Conservation (phyloP, 2,797 vertebrate genomes). For the Sebastes trivittatus region DNA sequence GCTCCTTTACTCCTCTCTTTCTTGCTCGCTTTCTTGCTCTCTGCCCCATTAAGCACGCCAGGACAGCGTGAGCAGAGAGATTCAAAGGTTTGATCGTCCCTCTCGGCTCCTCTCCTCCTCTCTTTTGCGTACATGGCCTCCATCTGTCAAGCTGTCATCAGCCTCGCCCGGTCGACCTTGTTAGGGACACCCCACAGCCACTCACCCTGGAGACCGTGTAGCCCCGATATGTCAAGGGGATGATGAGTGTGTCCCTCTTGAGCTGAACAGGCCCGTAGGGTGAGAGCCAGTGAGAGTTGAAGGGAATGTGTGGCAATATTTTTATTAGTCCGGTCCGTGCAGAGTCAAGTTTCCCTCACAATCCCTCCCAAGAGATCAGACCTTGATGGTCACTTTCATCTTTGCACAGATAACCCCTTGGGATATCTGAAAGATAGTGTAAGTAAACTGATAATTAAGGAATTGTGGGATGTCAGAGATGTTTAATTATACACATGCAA, state of each 20-base stretch:
- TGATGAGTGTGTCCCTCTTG: constrained; percentile 69
- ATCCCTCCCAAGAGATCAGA: constrained; percentile 14
- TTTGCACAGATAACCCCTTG: background rate
- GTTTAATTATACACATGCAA: background rate
- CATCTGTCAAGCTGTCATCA: constrained; percentile 79
- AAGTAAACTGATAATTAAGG: background rate
- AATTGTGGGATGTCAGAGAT: background rate
- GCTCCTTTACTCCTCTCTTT: constrained; percentile 4
- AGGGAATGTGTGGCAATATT: constrained; percentile 66
- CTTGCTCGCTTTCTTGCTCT: background rate
- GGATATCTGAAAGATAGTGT: background rate
- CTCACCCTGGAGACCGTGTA: constrained; percentile 24
- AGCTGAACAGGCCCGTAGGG: constrained; percentile 23
- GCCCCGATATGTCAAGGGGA: constrained; percentile 71
- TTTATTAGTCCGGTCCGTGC: constrained; percentile 55
- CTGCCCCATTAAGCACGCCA: background rate
- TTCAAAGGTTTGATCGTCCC: constrained; percentile 23
- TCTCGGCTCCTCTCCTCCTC: constrained; percentile 29
- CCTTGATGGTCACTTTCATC: constrained; percentile 4
- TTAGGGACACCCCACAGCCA: constrained; percentile 50
- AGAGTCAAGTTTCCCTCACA: constrained; percentile 57
- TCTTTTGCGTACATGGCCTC: constrained; percentile 56
- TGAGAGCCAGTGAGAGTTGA: constrained; percentile 36
- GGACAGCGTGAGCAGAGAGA: constrained; percentile 6
- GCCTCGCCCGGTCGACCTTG: constrained; percentile 64